These are phyloP conservation scores for Eumerus sabulonum DNA, from an alignment of 2,888 invertebrate genomes.

Conservation along the genomic window DNA sequence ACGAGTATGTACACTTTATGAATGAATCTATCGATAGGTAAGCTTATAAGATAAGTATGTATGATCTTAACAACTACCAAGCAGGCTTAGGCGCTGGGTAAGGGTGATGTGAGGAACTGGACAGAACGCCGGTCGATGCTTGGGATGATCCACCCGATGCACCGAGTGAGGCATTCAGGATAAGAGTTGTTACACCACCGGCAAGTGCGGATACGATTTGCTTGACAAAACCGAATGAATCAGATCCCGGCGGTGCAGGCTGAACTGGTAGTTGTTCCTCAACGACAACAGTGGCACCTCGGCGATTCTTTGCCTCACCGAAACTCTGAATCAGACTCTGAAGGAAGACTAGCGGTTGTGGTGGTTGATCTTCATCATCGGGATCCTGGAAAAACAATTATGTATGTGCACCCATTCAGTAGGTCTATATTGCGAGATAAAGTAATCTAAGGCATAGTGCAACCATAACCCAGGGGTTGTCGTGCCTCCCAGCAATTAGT, in stretches of 20 bases:
- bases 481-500: constrained; percentile 44
- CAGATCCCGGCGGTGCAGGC: constrained; percentile 71
- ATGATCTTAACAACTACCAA: constrained; percentile 48
- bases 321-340: constrained; percentile 75
- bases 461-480: constrained; percentile 12
- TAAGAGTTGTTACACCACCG: constrained; percentile 74
- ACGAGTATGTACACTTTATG: constrained; percentile 54
- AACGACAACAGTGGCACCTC: constrained; percentile 65
- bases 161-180: constrained; percentile 76
- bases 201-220: constrained; percentile 76
- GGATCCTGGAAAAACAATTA: constrained; percentile 74
- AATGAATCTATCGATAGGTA: constrained; percentile 19
- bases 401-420: too few species aligned
- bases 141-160: constrained; percentile 77
- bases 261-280: constrained; percentile 6
- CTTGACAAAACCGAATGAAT: constrained; percentile 76
- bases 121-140: constrained; percentile 73
- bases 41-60: constrained; percentile 10
- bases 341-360: constrained; percentile 75
- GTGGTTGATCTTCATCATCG: constrained; percentile 76
- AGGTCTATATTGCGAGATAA: too few species aligned
- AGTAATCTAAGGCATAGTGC: constrained; percentile 13
- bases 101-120: constrained; percentile 67
- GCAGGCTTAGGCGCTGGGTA: constrained; percentile 39
- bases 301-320: constrained; percentile 74